phyloP scores from a whole-genome alignment of 2,888 invertebrate species.

The Empis livida region DNA sequence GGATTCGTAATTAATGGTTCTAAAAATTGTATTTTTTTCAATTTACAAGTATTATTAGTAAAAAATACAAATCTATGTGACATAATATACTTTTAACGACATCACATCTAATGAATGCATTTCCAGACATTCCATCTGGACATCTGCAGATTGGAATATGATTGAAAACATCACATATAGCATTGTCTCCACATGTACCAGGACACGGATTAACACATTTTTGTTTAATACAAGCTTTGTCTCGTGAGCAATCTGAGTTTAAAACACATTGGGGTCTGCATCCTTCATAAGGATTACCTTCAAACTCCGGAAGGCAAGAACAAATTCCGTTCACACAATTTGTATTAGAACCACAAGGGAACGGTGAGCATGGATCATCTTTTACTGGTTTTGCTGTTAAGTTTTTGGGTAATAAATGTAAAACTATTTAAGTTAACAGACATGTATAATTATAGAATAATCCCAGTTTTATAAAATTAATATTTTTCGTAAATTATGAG shows the following conservation, averaged over 20 bases:
- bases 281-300: conserved; percentile 58
- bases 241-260: conserved; percentile 54
- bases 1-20: conserved; percentile 42
- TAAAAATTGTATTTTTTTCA: conserved; percentile 17
- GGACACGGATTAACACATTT: conserved; percentile 65
- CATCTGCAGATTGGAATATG: conserved; percentile 70
- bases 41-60: background rate
- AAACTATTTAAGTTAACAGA: too few species aligned
- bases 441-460: too few species aligned
- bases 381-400: conserved; percentile 19
- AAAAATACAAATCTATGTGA: background rate
- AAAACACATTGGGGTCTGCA: conserved; percentile 68
- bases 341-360: conserved; percentile 64
- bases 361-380: conserved; percentile 53
- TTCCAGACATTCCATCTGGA: conserved; percentile 61
- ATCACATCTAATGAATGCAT: conserved; percentile 59
- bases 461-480: too few species aligned
- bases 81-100: conserved; percentile 23
- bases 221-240: conserved; percentile 57
- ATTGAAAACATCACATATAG: conserved; percentile 63
- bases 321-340: conserved; percentile 54
- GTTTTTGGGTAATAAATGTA: conserved; percentile 6
- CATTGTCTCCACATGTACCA: conserved; percentile 59
- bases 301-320: conserved; percentile 55
- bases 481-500: too few species aligned